Base-by-base conservation (phyloP, 1,140 invertebrate species). In the Drosophila punjabiensis region DNA sequence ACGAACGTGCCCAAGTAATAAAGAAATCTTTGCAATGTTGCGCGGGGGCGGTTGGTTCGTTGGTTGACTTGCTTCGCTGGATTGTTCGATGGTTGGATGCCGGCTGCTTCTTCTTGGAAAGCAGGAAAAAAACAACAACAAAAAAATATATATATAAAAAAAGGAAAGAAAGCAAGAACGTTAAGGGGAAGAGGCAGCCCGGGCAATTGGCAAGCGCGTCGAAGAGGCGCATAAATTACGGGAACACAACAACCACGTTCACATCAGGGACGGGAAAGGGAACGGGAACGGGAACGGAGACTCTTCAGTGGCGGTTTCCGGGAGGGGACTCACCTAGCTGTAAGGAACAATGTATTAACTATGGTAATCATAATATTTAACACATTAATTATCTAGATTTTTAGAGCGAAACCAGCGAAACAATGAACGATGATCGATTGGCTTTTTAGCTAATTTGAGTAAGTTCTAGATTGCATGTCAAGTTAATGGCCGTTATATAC, bases 1-100 rank as follows among this genome's bases (percentile, higher is more conserved):
- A 48, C 77, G 85, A 90, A 90, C 86, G 86, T 90, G 86, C 86
- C 82, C 86, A 90, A 90, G 86, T 90, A 90, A 90, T 90, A 91
- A 90, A 90, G 86, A 90, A 90, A 90, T 90, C 86, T 85, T 82
- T 70, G 65, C 82, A 82, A 75, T 79, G 74, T 56, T 63, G 61
- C 37, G 86, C 85, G 86, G 85, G 78, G 85, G 85, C 86, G 79
- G 53, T 50, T 70, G 83, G 77, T 64, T 79, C 66, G 66, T 47
- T 73, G 74, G 63, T 67, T 75, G 71, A 56, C n/a, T 60, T 76
- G 68, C 50, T 53, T 60, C 39, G 70, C 41, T 28, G 62, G 52
- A 33, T 55, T 48, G 47, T 58, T 52, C 28, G 65, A 60, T 70
- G 45, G 35, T 13, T 53, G 63, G 70, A 53, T 70, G 62, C 63